phyloP scores from a whole-genome alignment of 2,113 vertebrate genomes.

The Corvus hawaiiensis region DNA sequence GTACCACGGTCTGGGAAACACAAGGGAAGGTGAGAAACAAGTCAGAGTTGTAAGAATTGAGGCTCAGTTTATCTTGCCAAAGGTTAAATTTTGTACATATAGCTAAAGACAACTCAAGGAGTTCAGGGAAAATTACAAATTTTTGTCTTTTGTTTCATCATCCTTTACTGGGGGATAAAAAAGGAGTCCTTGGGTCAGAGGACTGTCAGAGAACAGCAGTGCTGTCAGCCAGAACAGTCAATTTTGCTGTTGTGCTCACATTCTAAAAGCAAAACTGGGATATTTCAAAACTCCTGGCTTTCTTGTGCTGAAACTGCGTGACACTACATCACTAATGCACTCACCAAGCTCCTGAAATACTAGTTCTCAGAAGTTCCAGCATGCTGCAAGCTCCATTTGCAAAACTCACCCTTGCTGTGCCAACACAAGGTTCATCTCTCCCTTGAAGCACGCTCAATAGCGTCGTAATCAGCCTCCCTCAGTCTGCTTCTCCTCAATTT shows the following conservation, averaged over 20 bases:
- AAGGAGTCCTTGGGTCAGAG: background rate
- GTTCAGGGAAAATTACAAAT: background rate
- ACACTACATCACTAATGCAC: background rate
- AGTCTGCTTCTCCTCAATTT: background rate
- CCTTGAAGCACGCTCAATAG: background rate
- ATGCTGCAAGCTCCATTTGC: background rate
- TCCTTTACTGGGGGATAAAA: background rate
- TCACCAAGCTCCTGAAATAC: background rate
- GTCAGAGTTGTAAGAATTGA: background rate
- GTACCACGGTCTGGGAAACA: constrained; percentile 86
- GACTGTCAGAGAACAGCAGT: background rate
- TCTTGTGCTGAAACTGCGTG: background rate
- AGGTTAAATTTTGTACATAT: background rate
- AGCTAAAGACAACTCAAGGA: background rate
- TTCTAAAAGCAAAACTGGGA: background rate
- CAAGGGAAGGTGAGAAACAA: background rate
- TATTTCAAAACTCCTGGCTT: background rate
- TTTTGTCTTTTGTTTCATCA: background rate
- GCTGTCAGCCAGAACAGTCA: background rate
- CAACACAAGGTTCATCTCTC: background rate
- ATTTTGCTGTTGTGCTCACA: background rate
- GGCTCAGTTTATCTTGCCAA: background rate
- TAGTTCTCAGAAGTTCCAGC: background rate
- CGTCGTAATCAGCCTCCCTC: background rate
- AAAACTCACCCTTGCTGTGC: background rate